Evolutionary conservation across 53 echinoderm and acorn worm genomes (phyloP).

Genomic region (Crossaster papposus): DNA sequence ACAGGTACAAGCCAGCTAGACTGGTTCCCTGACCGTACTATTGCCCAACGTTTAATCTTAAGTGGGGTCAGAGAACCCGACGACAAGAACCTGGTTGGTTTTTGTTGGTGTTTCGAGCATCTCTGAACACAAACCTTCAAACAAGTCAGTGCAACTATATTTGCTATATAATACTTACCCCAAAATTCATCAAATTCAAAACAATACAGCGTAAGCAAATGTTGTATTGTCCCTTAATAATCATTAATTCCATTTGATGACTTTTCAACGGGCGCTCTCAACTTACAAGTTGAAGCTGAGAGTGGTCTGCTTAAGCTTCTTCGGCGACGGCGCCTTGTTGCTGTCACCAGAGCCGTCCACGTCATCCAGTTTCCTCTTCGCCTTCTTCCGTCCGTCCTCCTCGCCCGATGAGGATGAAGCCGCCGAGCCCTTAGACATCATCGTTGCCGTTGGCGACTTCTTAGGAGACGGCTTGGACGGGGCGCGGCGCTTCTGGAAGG

Average conservation of each 20-base stretch:
- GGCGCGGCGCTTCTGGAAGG: slow-evolving; percentile 45
- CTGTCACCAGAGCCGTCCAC: slow-evolving; percentile 44
- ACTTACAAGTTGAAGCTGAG: slow-evolving; percentile 51
- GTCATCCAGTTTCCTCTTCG: slow-evolving; percentile 34
- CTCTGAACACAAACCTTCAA: no score
- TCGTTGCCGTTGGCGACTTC: slow-evolving; percentile 22
- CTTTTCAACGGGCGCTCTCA: not conserved
- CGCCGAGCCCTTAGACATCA: not conserved
- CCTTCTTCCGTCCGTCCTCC: slow-evolving; percentile 6
- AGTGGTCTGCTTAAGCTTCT: slow-evolving; percentile 50
- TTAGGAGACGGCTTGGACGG: slow-evolving; percentile 40
- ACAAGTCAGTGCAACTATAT: no score
- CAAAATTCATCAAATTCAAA: no score
- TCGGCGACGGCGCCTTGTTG: not conserved
- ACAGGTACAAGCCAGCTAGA: no score
- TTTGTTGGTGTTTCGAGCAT: no score
- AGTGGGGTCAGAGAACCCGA: no score
- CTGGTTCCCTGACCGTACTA: no score
- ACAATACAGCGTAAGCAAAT: no score
- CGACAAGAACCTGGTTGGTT: no score
- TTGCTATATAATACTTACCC: no score
- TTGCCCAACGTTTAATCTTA: no score
- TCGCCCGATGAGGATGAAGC: slow-evolving; percentile 4
- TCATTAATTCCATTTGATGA: not conserved
- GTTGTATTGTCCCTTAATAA: no score